A percentile compares a stretch with the other conserved stretches of the same genome.
Conservation (phyloP, 2,113 vertebrate genomes). For the Ammodytes dubius region DNA sequence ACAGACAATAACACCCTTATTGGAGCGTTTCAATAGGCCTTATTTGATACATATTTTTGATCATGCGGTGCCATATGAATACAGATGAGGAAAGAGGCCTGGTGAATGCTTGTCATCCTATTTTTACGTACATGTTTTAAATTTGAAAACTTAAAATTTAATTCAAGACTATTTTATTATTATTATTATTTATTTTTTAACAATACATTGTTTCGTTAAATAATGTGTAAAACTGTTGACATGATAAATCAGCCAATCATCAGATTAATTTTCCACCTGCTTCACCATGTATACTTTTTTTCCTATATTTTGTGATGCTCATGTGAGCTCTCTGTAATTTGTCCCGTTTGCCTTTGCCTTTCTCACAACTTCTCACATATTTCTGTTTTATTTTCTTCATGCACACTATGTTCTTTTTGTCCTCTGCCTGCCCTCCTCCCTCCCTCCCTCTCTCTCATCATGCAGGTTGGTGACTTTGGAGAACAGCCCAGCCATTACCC, state of each 20-base stretch:
- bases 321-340: slow-evolving; percentile 41
- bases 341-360: slow-evolving; percentile 26
- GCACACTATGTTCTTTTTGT: slow-evolving; percentile 1
- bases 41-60: not conserved
- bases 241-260: not conserved
- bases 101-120: not conserved
- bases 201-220: not conserved
- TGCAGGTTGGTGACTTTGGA: slow-evolving; percentile 96
- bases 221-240: not conserved
- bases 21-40: not conserved
- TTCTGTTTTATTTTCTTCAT: slow-evolving; percentile 22
- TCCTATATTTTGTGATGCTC: not conserved
- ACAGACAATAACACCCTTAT: not conserved
- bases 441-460: slow-evolving; percentile 7
- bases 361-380: not conserved
- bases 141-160: no score
- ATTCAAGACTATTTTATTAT: not conserved
- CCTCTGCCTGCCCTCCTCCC: slow-evolving; percentile 2
- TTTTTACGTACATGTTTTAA: not conserved
- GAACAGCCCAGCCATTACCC: slow-evolving; percentile 92
- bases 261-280: not conserved
- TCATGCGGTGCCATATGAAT: not conserved
- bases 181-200: not conserved
- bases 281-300: slow-evolving; percentile 22
- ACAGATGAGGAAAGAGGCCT: not conserved